Percentiles rank a stretch among this genome's conserved stretches.
phyloP scores from a whole-genome alignment of 2,888 invertebrate species.

The Pristionchus fissidentatus region DNA sequence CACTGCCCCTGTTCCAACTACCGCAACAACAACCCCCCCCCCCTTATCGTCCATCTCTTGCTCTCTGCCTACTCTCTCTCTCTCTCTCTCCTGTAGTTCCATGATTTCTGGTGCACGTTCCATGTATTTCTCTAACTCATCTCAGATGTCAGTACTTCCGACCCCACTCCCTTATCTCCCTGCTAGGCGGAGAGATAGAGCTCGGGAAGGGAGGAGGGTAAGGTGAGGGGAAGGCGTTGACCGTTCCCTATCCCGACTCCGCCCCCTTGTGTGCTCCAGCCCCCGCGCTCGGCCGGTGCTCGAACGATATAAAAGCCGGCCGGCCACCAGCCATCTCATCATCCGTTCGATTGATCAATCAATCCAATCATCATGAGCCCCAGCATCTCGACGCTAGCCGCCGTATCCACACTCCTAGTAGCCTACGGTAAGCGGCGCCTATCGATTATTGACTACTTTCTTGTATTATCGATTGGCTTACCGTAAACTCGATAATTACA shows the following conservation, averaged over 20 bases:
- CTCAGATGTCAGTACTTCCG: too few species aligned
- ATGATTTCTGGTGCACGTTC: too few species aligned
- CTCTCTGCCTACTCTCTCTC: too few species aligned
- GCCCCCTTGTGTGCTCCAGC: neutral
- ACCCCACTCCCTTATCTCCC: too few species aligned
- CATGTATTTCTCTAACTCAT: too few species aligned
- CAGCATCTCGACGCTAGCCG: neutral
- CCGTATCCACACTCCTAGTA: conserved; percentile 21
- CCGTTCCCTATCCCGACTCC: conserved; percentile 3
- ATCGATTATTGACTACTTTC: neutral
- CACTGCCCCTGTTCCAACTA: too few species aligned
- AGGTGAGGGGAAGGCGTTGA: neutral
- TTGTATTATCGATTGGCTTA: neutral
- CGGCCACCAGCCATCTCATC: neutral
- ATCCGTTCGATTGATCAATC: neutral
- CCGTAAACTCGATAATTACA: conserved; percentile 45
- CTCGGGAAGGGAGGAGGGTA: neutral
- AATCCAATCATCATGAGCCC: neutral
- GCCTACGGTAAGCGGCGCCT: neutral
- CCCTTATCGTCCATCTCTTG: too few species aligned
- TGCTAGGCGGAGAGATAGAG: too few species aligned
- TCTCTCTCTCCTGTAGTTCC: too few species aligned
- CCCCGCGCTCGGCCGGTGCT: neutral
- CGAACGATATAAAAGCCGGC: conserved; percentile 4
- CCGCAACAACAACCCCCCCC: too few species aligned